Evolutionary conservation across 2,888 invertebrate species (phyloP).

Genomic region (Cheilosia vernalis): DNA sequence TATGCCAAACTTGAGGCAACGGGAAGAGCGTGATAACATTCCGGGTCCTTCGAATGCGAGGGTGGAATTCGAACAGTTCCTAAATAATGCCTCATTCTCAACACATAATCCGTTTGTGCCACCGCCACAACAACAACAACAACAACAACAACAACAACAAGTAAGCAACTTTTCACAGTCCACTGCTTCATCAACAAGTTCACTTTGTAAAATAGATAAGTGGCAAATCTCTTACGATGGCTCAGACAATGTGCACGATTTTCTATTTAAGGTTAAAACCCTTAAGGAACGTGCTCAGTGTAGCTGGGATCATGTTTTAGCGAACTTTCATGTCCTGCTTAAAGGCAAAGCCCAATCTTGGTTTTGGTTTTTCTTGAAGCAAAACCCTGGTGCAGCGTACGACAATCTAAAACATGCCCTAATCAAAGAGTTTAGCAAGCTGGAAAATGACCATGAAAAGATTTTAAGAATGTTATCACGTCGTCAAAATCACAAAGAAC

Average conservation of each 20-base stretch:
- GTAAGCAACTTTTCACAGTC: neutral
- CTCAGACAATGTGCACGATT: neutral
- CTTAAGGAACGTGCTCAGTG: neutral
- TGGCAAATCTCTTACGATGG: neutral
- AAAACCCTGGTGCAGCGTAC: neutral
- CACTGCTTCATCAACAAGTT: neutral
- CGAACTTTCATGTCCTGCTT: neutral
- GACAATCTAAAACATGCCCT: neutral
- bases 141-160: neutral
- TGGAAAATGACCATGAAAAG: neutral
- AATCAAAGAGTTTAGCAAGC: neutral
- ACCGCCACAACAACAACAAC: neutral
- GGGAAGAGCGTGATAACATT: neutral
- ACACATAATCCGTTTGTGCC: no score
- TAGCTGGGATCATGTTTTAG: neutral
- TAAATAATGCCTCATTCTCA: no score
- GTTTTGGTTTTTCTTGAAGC: neutral
- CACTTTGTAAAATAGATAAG: neutral
- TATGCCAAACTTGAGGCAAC: neutral
- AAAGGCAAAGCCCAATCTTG: neutral
- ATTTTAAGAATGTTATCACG: neutral
- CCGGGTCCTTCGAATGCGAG: neutral
- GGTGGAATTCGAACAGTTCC: no score
- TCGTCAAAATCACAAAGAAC: neutral
- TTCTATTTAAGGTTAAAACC: neutral